These are phyloP conservation scores for Ormyrus thymus DNA, from an alignment of 2,888 invertebrate genomes.

Conservation along the genomic window DNA sequence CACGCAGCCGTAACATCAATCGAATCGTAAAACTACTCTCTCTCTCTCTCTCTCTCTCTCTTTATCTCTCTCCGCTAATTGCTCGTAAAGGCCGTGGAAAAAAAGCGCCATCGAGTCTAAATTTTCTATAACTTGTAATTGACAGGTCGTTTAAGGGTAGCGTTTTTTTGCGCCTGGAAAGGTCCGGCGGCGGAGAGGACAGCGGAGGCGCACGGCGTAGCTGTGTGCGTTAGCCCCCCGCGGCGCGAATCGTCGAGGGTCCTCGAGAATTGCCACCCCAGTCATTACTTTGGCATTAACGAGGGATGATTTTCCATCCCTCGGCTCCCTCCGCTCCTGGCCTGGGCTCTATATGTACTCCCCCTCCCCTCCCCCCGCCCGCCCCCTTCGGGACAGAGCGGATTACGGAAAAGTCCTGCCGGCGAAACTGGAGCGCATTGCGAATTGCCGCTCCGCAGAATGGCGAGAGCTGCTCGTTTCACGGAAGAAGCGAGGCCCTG, in stretches of 20 bases:
- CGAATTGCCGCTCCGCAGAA: too few relatives aligned
- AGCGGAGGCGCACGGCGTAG: background rate
- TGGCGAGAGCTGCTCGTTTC: too few relatives aligned
- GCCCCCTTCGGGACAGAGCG: background rate
- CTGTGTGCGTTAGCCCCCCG: conserved; percentile 43
- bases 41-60: background rate
- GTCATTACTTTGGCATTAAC: conserved; percentile 73
- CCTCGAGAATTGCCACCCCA: conserved; percentile 71
- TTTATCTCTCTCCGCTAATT: conserved; percentile 9
- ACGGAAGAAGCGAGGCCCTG: too few relatives aligned
- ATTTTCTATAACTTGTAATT: conserved; percentile 26
- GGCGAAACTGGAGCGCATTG: too few relatives aligned
- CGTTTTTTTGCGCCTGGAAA: background rate
- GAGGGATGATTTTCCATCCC: conserved; percentile 67
- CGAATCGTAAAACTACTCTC: conserved; percentile 4
- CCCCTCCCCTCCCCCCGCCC: background rate
- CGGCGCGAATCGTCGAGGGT: conserved; percentile 62
- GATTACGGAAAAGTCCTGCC: too few relatives aligned
- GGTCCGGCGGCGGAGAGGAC: background rate
- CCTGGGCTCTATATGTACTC: background rate
- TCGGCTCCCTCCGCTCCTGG: conserved; percentile 3
- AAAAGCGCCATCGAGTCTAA: conserved; percentile 11
- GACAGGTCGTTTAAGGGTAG: conserved; percentile 9
- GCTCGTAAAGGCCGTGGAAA: conserved; percentile 19
- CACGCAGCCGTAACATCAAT: conserved; percentile 32